Base-by-base conservation (phyloP, 1,140 invertebrate species). In the Glomeris maerens region DNA sequence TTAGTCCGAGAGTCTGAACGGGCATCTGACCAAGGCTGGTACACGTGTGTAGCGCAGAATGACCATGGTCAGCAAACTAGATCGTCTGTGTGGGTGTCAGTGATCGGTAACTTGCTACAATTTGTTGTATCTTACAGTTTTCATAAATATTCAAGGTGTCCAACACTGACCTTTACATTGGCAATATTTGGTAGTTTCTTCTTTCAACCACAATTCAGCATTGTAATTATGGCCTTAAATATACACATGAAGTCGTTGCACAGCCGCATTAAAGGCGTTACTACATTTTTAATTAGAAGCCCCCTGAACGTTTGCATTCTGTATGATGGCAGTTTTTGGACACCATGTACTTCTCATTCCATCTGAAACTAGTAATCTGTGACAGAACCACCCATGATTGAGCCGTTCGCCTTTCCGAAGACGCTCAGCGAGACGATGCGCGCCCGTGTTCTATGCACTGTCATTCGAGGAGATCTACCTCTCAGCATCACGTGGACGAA, bases 381-480 rank as follows among this genome's bases (percentile, higher is more conserved):
- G n/a, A n/a, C 49, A 73, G 72, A 72, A 47, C 70, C 71, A 3
- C 72, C 72, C 5, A 56, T 60, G 3, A 71, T 74, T 41, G 68
- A 72, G 50, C 56, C 62, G 3, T 70, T 70, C 54, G 57, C 59
- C n/a, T 67, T 74, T 45, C 59, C 58, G 22, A 56, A 60, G 20
- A 45, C 53, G 4, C 62, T 70, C 28, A 62, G 63, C 36, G 64
- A 69, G 55, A 71, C 70, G 2, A 67, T 68, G 55, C 56, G 70
- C 36, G 63, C 69, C 4, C 65, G 66, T 13, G 84, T 95, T 55
- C 83, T 88, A 51, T 96, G 92, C 69, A 84, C 88, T 61, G 87
- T 95, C 57, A 79, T 90, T 62, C 86, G 91, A 69, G 92, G 92
- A 13, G 91, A 97, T 72, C 76, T 87, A 54, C 91, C 91, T 21